Evolutionary conservation across 2,113 vertebrate genomes (phyloP), one percentile per base, ranked within the genome.

Genomic region (Bothrops jararaca): DNA sequence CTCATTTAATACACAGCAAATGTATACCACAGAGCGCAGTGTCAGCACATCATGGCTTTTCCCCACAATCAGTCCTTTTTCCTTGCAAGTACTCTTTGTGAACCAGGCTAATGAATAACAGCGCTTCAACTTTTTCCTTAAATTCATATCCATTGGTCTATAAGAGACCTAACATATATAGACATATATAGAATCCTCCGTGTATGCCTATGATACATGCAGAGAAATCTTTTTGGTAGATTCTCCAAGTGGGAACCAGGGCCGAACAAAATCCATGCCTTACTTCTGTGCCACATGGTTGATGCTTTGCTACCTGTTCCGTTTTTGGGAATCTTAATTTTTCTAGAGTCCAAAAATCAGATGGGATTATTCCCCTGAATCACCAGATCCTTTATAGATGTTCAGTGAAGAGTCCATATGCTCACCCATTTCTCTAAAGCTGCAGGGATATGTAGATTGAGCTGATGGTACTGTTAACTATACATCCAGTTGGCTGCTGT

Each of bases 321-420:
- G 94, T 86, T 96, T 97, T 95, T 96, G 94, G 95, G 95, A 94
- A 96, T 94, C 26, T 1, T 85, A 7, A 89, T 93, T 93, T 92
- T 94, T 95, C 95, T 95, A 94, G 95, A 90, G 93, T 92, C 50
- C 89, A 5, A 80, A 8, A 10, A 86, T 93, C 96, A 94, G 93
- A 34, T 52, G n/a, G n/a, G n/a, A n/a, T n/a, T n/a, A 96, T 95
- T 95, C 95, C 94, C 96, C 93, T 92, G 92, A 50, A 95, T 95
- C 96, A 95, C 93, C 94, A 96, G 95, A 95, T 95, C 94, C 92
- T 39, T 88, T 10, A 88, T 95, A 96, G 94, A 95, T 34, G 64
- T 92, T 93, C 88, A 95, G 95, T 95, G 97, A 96, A 87, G 94
- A 60, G 92, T 96, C 92, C 95, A 95, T 94, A 93, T 96, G 94